Percentiles rank a stretch among this genome's conserved stretches.
phyloP scores from a whole-genome alignment of 2,888 invertebrate species.

The Cerastis rubricosa region DNA sequence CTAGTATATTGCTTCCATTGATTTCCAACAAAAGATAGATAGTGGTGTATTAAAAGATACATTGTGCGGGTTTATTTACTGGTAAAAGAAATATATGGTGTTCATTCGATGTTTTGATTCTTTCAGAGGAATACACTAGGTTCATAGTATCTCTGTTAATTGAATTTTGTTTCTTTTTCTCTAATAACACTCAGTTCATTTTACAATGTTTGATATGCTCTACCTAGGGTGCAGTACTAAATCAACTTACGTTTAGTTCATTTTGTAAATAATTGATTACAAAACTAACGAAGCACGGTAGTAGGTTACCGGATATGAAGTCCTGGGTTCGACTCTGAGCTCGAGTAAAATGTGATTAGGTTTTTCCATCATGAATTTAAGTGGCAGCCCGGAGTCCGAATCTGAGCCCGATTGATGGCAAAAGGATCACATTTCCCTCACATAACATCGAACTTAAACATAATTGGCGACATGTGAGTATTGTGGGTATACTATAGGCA shows the following conservation, averaged over 20 bases:
- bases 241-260: no score
- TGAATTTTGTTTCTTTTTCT: not conserved
- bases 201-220: not conserved
- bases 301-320: not conserved
- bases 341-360: not conserved
- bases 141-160: not conserved
- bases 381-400: not conserved
- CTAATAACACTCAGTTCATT: not conserved
- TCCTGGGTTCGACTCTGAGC: not conserved
- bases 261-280: not conserved
- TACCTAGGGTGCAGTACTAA: not conserved
- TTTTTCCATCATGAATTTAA: not conserved
- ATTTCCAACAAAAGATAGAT: conserved; percentile 35
- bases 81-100: conserved; percentile 10
- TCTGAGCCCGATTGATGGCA: not conserved
- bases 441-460: not conserved
- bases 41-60: conserved; percentile 38
- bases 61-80: conserved; percentile 27
- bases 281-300: not conserved
- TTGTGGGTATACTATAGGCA: not conserved
- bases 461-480: not conserved
- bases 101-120: conserved; percentile 24
- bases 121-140: not conserved
- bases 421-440: not conserved
- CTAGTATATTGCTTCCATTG: conserved; percentile 51